Base-by-base conservation (phyloP, 2,888 invertebrate genomes). In the Drosophila infuscata region DNA sequence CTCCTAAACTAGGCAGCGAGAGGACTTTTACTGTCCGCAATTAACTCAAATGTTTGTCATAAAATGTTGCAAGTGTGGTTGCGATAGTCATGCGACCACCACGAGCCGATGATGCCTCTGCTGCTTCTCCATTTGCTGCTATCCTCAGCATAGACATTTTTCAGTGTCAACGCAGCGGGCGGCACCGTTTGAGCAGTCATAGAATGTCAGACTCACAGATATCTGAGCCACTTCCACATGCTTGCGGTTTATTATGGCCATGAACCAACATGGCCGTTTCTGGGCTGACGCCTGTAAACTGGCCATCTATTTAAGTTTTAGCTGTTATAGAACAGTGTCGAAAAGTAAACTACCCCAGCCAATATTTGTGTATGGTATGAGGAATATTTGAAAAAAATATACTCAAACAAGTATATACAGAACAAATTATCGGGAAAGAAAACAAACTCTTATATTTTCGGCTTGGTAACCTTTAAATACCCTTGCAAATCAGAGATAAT, bases 41-140 rank as follows among this genome's bases (percentile, higher is more conserved):
- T 90, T 86, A 90, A 83, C 90, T 89, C 76, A 83, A 90, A 87
- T 86, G 89, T 87, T 87, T 86, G 89, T 88, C 86, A 90, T 90
- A 87, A 86, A 86, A 82, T 78, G 85, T 74, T 83, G 87, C 86
- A 73, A 81, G 79, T 75, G 82, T 75, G 70, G 46, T 56, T 51
- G 60, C 52, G 41, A 46, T 32, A 56, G 41, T 51, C 66, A 70
- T 64, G 61, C 54, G 76, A 63, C 67, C 63, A 75, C 76, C 64
- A 49, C 54, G 70, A 68, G 35, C 52, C 52, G 7, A 11, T 38
- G 46, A 46, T 46, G 46, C 15, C 15, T 46, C 8, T 3, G 17
- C 36, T 35, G 15, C 30, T 41, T n/a, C 56, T 30, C n/a, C n/a
- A 12, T 20, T 20, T 41, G 2, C 30, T 60, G 52, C 36, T n/a